Evolutionary conservation across 1,140 invertebrate genomes (phyloP), one percentile per base, ranked within the genome.

Genomic region (Ostrea denselamellosa): DNA sequence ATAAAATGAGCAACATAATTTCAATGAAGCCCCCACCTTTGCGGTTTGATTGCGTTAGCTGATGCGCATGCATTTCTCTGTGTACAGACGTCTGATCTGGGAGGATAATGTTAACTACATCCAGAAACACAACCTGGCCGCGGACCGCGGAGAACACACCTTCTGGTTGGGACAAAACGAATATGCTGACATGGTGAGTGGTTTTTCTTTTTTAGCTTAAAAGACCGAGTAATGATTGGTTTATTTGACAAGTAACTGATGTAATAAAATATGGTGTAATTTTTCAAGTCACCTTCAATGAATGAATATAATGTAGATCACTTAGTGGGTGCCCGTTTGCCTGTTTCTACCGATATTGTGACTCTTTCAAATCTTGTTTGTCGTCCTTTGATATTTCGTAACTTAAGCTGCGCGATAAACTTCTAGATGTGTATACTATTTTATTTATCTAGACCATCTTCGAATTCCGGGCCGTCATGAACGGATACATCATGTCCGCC

Each of bases 41-140:
- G 34, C 34, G 34, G 34, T 2, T 44, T 44, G 34, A 44, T 44
- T 44, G 1, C 34, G 5, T 44, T 44, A 44, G 34, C 34, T 44
- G 34, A 44, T 44, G 34, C 5, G 34, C 5, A 44, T 44, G 2
- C 34, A 1, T 25, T 77, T 9, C 22, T 14, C 19, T 87, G 52
- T 34, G 88, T 89, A 56, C 77, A 92, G 92, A 85, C 85, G 90
- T 52, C 34, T 86, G 25, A 90, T 92, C 25, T 92, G 92, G 92
- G 90, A 91, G 81, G 83, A 89, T 8, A 90, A 90, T 44, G 56
- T 93, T 12, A 68, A 87, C 0, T 89, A 89, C 85, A 97, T 99
- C 93, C 97, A 97, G 44, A 96, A 97, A 92, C 98, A 99, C 93
- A 99, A 99, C 95, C 84, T 93, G 2, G 86, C 92, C 25, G 94